phyloP scores from a whole-genome alignment of 1,140 invertebrate species.

The Drosophila nasuta region DNA sequence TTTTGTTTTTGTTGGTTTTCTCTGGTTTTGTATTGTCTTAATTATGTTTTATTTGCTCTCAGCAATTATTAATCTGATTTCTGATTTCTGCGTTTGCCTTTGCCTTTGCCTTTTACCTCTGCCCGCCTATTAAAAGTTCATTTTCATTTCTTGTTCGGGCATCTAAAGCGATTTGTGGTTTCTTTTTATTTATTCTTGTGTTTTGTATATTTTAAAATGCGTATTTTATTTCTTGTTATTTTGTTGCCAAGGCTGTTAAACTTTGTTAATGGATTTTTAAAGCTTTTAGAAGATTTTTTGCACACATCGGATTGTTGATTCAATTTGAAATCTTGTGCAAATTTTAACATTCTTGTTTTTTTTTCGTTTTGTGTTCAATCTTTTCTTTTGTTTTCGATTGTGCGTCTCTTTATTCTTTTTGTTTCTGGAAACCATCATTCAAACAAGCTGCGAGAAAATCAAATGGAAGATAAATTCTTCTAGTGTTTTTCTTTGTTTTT shows the following conservation, averaged over 20 bases:
- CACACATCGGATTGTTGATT: slow-evolving; percentile 11
- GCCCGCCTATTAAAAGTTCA: slow-evolving; percentile 50
- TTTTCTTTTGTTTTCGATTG: neutral
- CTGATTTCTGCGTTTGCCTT: slow-evolving; percentile 26
- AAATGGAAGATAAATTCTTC: slow-evolving; percentile 5
- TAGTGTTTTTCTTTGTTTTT: slow-evolving; percentile 16
- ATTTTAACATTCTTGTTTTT: slow-evolving; percentile 5
- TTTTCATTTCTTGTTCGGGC: slow-evolving; percentile 38
- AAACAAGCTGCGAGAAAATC: slow-evolving; percentile 1
- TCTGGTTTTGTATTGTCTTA: slow-evolving; percentile 43
- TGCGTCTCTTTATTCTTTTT: neutral
- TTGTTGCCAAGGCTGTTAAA: slow-evolving; percentile 52
- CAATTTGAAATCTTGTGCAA: slow-evolving; percentile 18
- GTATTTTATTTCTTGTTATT: slow-evolving; percentile 27
- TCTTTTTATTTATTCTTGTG: slow-evolving; percentile 32
- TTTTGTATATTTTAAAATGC: slow-evolving; percentile 52
- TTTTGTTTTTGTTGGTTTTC: slow-evolving; percentile 22
- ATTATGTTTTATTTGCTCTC: slow-evolving; percentile 68
- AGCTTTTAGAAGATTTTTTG: slow-evolving; percentile 27
- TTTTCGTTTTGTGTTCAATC: neutral
- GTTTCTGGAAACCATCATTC: slow-evolving; percentile 18
- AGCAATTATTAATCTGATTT: slow-evolving; percentile 55
- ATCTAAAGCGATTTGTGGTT: slow-evolving; percentile 15
- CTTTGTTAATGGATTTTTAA: slow-evolving; percentile 48
- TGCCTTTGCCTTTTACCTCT: slow-evolving; percentile 19